Conservation (phyloP, 2,888 invertebrate species). For the Apotomis betuletana region DNA sequence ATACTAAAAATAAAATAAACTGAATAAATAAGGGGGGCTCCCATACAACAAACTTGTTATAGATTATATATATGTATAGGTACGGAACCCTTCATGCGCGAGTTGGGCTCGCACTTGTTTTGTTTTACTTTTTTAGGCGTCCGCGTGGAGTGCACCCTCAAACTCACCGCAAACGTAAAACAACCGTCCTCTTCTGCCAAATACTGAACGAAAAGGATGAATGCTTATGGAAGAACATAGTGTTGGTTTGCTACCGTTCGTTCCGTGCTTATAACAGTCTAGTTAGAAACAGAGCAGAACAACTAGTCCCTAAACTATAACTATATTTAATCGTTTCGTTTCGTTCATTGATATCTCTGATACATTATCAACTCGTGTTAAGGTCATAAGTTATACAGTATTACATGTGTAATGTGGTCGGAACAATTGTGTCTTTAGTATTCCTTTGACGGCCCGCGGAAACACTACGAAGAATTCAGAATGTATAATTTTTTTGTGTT, state of each 20-base stretch:
- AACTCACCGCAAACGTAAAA: no score
- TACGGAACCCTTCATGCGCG: no score
- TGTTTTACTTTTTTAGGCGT: no score
- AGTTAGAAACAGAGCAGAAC: background rate
- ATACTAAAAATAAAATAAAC: no score
- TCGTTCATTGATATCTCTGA: slow-evolving; percentile 24
- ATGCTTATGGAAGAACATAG: background rate
- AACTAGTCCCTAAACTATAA: background rate
- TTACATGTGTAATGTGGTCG: background rate
- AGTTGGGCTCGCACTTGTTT: no score
- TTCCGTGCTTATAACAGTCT: no score
- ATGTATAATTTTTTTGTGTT: slow-evolving; percentile 24
- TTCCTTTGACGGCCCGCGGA: background rate
- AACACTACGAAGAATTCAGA: background rate
- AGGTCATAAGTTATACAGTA: slow-evolving; percentile 22
- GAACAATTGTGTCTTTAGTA: slow-evolving; percentile 27
- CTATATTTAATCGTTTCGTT: background rate
- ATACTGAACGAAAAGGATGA: background rate
- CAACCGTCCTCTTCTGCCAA: background rate
- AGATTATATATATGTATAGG: no score
- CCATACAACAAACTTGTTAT: no score
- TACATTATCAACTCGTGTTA: slow-evolving; percentile 28
- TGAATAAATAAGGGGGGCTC: no score
- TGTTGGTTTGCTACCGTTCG: no score
- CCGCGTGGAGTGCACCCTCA: no score